phyloP scores from a whole-genome alignment of 2,888 invertebrate genomes.

The Harpalus rufipes region DNA sequence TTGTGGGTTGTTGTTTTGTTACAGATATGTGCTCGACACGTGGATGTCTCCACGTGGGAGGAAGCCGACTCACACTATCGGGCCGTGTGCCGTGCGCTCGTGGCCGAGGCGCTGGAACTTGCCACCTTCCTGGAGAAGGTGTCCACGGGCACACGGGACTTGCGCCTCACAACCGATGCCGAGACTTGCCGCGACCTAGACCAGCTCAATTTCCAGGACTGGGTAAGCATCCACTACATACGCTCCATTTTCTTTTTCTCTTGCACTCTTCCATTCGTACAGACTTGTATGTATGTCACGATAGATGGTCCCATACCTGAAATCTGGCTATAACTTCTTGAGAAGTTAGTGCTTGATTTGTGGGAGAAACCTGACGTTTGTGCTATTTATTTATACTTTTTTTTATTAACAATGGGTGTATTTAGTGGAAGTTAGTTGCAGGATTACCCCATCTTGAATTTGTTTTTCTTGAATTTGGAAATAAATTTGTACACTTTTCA shows the following conservation, averaged over 20 bases:
- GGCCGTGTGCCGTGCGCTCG: conserved; percentile 94
- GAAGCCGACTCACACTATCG: conserved; percentile 90
- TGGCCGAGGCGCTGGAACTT: conserved; percentile 94
- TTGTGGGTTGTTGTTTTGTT: not conserved
- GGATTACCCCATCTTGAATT: no score
- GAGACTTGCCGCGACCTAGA: conserved; percentile 85
- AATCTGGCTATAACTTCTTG: no score
- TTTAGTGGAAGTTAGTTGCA: no score
- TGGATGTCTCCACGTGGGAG: conserved; percentile 77
- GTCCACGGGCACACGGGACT: conserved; percentile 83
- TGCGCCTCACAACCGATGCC: conserved; percentile 82
- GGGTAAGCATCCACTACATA: conserved; percentile 81
- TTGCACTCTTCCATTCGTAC: not conserved
- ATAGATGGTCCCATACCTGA: no score
- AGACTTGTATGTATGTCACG: no score
- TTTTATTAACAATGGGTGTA: no score
- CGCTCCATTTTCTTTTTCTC: conserved; percentile 17
- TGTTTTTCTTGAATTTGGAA: no score
- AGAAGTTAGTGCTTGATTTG: no score
- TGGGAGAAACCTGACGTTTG: no score
- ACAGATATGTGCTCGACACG: conserved; percentile 77
- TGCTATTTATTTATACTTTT: no score
- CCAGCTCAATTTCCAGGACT: conserved; percentile 92
- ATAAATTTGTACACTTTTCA: no score
- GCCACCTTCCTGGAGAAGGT: conserved; percentile 94